phyloP scores from a whole-genome alignment of 2,797 vertebrate species.

The Phylloscopus collybita region DNA sequence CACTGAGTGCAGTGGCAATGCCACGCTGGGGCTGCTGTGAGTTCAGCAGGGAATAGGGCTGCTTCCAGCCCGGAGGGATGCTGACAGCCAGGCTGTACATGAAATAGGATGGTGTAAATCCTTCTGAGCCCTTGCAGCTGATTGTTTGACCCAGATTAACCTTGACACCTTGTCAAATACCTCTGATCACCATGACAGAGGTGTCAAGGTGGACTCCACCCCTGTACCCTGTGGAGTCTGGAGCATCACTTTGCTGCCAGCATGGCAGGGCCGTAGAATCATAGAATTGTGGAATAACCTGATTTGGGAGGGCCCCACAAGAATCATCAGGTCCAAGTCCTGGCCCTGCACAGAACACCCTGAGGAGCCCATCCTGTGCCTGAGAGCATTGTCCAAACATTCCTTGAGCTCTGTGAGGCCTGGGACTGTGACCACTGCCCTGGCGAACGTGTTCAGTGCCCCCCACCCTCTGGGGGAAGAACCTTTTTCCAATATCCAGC shows the following conservation, averaged over 20 bases:
- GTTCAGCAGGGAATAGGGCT: not conserved
- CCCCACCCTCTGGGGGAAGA: not conserved
- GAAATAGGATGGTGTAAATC: not conserved
- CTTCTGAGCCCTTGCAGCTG: not conserved
- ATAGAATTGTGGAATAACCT: not conserved
- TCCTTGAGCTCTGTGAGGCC: not conserved
- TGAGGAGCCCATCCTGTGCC: not conserved
- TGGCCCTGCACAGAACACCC: not conserved
- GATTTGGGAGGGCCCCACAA: not conserved
- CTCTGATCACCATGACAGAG: not conserved
- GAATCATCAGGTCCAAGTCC: rapidly evolving
- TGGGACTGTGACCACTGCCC: not conserved
- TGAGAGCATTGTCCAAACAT: not conserved
- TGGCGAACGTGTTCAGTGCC: not conserved
- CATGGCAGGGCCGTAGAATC: rapidly evolving
- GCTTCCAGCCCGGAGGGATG: not conserved
- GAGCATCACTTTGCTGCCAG: not conserved
- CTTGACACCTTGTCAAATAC: not conserved
- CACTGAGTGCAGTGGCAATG: not conserved
- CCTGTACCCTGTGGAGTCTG: rapidly evolving
- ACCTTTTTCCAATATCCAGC: not conserved
- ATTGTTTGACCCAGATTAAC: not conserved
- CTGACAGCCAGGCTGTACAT: not conserved
- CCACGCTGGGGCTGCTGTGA: not conserved
- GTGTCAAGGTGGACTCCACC: no score